Percentiles rank a stretch among this genome's conserved stretches.
Evolutionary conservation across 2,113 vertebrate species (phyloP).

Genomic region (Tachysurus vachellii): DNA sequence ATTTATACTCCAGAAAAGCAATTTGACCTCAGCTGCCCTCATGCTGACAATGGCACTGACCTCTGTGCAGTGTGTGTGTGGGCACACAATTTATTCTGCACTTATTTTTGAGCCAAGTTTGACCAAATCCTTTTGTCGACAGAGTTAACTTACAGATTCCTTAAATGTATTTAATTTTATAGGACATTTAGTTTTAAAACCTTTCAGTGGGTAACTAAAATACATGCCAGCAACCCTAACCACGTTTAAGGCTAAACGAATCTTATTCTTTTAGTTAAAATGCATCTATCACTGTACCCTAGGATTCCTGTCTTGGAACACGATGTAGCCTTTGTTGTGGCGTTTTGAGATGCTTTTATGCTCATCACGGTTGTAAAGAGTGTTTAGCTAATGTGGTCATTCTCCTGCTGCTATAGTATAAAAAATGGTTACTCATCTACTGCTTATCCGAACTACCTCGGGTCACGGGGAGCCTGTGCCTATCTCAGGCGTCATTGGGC

Average conservation of each 20-base stretch:
- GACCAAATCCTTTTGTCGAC: not conserved
- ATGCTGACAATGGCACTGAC: conserved; percentile 36
- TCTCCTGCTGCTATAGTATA: too few species aligned
- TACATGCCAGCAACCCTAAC: not conserved
- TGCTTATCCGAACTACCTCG: too few species aligned
- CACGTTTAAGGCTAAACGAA: too few species aligned
- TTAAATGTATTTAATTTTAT: not conserved
- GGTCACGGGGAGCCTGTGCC: too few species aligned
- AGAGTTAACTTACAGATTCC: not conserved
- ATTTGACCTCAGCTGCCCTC: conserved; percentile 49
- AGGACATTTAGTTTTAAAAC: not conserved
- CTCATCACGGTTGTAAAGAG: not conserved
- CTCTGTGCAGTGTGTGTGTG: conserved; percentile 15
- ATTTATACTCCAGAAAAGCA: conserved; percentile 37
- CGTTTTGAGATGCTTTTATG: not conserved
- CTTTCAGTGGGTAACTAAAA: not conserved
- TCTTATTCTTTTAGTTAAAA: too few species aligned
- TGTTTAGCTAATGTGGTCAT: not conserved
- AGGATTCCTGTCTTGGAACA: too few species aligned
- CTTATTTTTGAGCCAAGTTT: not conserved
- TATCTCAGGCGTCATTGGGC: too few species aligned
- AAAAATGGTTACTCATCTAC: too few species aligned
- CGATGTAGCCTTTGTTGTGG: not conserved
- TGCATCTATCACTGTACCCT: too few species aligned
- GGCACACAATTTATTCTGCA: not conserved